Base-by-base conservation (phyloP, 2,888 invertebrate species). In the Ectropis crepuscularia region DNA sequence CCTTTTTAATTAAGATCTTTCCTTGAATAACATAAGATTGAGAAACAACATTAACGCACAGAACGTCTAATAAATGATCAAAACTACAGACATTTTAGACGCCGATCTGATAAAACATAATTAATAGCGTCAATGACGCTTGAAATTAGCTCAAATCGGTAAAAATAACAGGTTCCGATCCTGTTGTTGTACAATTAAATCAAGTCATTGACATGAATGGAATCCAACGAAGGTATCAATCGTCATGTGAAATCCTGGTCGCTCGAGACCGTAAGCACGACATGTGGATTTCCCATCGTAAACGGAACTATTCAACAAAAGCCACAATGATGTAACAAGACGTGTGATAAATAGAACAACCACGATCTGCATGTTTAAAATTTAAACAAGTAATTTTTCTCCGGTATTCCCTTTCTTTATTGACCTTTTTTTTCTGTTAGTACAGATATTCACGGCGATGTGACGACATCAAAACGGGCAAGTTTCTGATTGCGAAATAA, bases 401-500 rank as follows among this genome's bases (percentile, higher is more conserved):
- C 58, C 53, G 61, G 54, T 54, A 65, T 63, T 63, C 57, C 60
- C 59, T 57, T 60, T 57, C 51, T 46, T 63, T 54, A 54, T 61
- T 61, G 38, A 48, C 55, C 49, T 48, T 10, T 51, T 55, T 72
- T 63, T 53, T 62, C 48, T 62, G 53, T 63, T 28, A 48, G 57
- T 53, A 36, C 60, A 51, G 16, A 58, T 61, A 65, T 65, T 49
- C 39, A 65, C 57, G 77, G 70, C 71, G 67, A 69, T 71, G 68
- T 80, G 79, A 79, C 76, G 77, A 82, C 74, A 81, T 77, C 67
- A 62, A 74, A 72, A 71, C 74, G 75, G 78, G 79, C 82, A 76
- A 79, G 81, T 82, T 82, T 79, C 63, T 67, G 68, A 78, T 86
- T 85, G 82, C 78, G 80, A 86, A 85, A 87, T 82, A 80, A 81